Percentiles rank a stretch among this genome's conserved stretches.
Conservation (phyloP, 2,113 vertebrate species). For the Nyctibius bracteatus region DNA sequence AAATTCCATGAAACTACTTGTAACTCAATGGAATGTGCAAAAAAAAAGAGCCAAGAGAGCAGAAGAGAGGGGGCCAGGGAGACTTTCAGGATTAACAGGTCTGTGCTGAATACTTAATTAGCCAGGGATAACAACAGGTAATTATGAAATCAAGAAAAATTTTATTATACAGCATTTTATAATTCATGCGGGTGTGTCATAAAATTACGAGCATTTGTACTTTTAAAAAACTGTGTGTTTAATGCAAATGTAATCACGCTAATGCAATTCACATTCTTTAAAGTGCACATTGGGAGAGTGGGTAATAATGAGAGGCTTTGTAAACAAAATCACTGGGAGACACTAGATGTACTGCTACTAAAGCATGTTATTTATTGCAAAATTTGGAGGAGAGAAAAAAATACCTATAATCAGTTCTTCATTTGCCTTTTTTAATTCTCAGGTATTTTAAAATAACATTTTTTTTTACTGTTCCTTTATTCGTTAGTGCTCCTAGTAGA, state of each 20-base stretch:
- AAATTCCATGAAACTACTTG: background rate
- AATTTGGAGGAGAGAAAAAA: background rate
- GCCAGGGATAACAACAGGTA: conserved; percentile 36
- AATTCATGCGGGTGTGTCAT: conserved; percentile 20
- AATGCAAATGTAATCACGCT: conserved; percentile 46
- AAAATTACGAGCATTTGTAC: conserved; percentile 47
- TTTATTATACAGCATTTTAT: conserved; percentile 50
- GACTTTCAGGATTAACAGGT: background rate
- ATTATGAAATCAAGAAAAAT: conserved; percentile 47
- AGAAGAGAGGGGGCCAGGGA: background rate
- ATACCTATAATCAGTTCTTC: background rate
- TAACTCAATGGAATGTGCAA: background rate
- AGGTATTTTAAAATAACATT: background rate
- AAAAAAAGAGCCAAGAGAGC: background rate
- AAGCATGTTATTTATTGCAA: background rate
- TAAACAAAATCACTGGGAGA: conserved; percentile 48
- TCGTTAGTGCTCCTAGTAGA: background rate
- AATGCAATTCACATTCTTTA: conserved; percentile 35
- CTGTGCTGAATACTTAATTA: conserved; percentile 53
- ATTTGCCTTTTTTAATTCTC: background rate
- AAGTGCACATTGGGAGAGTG: background rate
- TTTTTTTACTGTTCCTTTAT: background rate
- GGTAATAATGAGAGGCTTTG: conserved; percentile 25
- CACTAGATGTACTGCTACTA: background rate
- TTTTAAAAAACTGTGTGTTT: conserved; percentile 35